Conservation (phyloP, 2,888 invertebrate genomes). For the Catocala sponsa region DNA sequence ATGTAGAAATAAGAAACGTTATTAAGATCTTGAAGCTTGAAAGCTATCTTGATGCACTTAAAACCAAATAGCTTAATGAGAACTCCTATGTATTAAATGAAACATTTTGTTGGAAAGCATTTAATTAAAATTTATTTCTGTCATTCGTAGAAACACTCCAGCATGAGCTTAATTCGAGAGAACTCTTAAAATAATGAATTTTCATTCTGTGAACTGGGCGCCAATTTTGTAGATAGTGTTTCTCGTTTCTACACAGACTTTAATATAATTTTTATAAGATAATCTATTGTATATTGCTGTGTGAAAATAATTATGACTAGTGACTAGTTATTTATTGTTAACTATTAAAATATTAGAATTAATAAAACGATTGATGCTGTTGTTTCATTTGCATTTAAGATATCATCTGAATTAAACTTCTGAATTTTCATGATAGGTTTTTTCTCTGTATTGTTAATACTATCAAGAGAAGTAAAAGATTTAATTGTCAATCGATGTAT, state of each 20-base stretch:
- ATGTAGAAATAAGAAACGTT: slow-evolving; percentile 22
- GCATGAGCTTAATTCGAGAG: too few species aligned
- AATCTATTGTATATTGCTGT: slow-evolving; percentile 21
- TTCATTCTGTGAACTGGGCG: background rate
- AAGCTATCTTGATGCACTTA: background rate
- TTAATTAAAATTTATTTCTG: too few species aligned
- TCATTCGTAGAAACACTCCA: too few species aligned
- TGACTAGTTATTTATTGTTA: slow-evolving; percentile 37
- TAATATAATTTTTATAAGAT: slow-evolving; percentile 31
- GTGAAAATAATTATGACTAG: slow-evolving; percentile 31
- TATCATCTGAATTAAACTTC: too few species aligned
- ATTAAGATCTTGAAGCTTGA: background rate
- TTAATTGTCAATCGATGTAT: too few species aligned
- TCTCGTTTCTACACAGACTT: slow-evolving; percentile 17
- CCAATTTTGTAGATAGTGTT: slow-evolving; percentile 12
- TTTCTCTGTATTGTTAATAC: background rate
- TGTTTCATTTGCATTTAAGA: background rate
- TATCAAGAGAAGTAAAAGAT: too few species aligned
- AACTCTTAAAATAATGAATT: background rate
- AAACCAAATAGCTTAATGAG: background rate
- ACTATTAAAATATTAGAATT: slow-evolving; percentile 22
- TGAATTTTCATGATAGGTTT: background rate
- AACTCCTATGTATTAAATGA: too few species aligned
- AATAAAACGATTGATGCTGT: background rate
- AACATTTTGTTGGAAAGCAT: too few species aligned